Conservation (phyloP, 2,113 vertebrate genomes). For the Panthera uncia region DNA sequence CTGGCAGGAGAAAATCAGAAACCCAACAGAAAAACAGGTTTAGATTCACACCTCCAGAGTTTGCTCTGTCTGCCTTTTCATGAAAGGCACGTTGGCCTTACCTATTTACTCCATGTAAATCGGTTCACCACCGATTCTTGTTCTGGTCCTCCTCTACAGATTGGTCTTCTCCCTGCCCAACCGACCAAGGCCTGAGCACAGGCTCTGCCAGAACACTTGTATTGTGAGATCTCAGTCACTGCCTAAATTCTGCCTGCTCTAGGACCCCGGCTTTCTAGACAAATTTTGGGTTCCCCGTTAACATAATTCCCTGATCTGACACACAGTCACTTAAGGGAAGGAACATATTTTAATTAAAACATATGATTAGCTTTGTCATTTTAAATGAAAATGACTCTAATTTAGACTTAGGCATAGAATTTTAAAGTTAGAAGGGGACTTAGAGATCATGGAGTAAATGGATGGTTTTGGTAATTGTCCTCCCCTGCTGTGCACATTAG, state of each 20-base stretch:
- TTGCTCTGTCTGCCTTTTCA: background rate
- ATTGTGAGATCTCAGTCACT: background rate
- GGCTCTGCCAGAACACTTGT: background rate
- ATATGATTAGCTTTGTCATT: constrained; percentile 71
- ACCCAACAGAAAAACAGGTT: background rate
- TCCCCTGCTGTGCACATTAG: constrained; percentile 59
- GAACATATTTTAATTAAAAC: constrained; percentile 73
- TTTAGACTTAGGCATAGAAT: constrained; percentile 69
- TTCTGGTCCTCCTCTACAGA: background rate
- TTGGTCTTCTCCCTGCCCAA: background rate
- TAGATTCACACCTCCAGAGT: background rate
- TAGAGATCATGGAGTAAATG: constrained; percentile 66
- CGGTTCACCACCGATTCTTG: background rate
- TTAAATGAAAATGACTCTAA: constrained; percentile 70
- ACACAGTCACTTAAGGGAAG: constrained; percentile 61
- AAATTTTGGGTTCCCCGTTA: constrained; percentile 56
- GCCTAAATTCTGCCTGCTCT: background rate
- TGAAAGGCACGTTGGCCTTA: background rate
- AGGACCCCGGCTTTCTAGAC: constrained; percentile 25
- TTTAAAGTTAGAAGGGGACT: constrained; percentile 69
- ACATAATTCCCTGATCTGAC: constrained; percentile 63
- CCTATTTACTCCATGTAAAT: background rate
- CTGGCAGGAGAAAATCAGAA: background rate
- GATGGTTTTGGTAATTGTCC: constrained; percentile 63
- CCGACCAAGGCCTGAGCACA: background rate